A percentile compares a stretch with the other conserved stretches of the same genome.
Conservation (phyloP, 2,113 vertebrate species). For the Proteles cristata region DNA sequence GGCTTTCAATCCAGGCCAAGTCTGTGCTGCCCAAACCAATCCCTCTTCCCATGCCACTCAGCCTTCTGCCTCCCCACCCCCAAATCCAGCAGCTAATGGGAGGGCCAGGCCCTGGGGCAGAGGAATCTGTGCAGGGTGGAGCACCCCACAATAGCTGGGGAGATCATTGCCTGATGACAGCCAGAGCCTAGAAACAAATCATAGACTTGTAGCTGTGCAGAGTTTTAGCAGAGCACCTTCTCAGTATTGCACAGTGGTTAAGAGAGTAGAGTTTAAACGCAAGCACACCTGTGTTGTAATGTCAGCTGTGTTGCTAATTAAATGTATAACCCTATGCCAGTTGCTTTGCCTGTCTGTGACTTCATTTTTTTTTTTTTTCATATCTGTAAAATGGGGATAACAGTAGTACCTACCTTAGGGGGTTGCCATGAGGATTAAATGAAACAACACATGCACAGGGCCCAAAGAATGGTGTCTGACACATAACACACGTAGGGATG, state of each 20-base stretch:
- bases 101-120: background rate
- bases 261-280: background rate
- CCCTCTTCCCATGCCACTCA: background rate
- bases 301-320: background rate
- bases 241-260: rapidly evolving
- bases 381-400: background rate
- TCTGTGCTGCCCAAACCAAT: constrained; percentile 52
- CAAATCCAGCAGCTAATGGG: background rate
- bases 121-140: background rate
- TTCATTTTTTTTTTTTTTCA: background rate
- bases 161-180: background rate
- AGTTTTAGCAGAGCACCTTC: background rate
- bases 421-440: background rate
- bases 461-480: background rate
- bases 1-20: constrained; percentile 39
- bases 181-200: background rate
- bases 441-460: rapidly evolving
- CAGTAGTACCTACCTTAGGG: background rate
- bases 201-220: background rate
- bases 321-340: background rate
- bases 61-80: background rate
- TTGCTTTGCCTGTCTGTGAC: background rate
- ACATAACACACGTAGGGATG: rapidly evolving
- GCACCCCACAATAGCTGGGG: background rate
- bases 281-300: rapidly evolving